Evolutionary conservation across 2,113 vertebrate genomes (phyloP), one percentile per base, ranked within the genome.

Genomic region (Propithecus coquereli): DNA sequence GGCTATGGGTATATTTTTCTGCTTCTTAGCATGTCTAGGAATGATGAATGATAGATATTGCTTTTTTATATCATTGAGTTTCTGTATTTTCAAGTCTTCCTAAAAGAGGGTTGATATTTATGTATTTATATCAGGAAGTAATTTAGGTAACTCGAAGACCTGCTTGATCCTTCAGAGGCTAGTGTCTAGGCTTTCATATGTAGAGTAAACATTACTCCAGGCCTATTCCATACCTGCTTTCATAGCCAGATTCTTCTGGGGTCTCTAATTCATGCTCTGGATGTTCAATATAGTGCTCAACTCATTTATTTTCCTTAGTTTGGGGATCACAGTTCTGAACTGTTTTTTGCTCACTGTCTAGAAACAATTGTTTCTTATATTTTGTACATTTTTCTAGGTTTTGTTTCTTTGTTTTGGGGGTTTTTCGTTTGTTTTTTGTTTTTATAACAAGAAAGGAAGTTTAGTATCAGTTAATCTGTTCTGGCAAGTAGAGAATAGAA

Each of bases 401-500:
- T 45, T 63, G 25, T 23, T 27, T 11, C 25, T 63, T 30, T 0
- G 40, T 45, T 45, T 50, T 50, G 32, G 30, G 59, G 25, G 10
- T 30, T 30, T 63, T 27, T 30, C 30, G 59, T 63, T 77, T 50
- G 2, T 25, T 77, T 20, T 77, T 77, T 22, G 65, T 23, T 88
- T 87, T 89, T 32, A 47, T 22, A 90, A 32, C 20, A 90, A 52
- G 66, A 76, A 3, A 43, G 0, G 11, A 80, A 61, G 5, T 43
- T 34, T 30, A 61, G 9, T 82, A 84, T 90, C 52, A 81, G 4
- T 68, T 88, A 89, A 71, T 90, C 37, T 76, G 25, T 71, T 47
- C 57, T 59, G 74, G 25, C 16, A 82, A 85, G 50, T 80, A 66
- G 80, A 96, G 66, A 97, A 96, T 71, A 98, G 52, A 96, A 45